Conservation (phyloP, 2,888 invertebrate species). For the Cephus pygmeus region DNA sequence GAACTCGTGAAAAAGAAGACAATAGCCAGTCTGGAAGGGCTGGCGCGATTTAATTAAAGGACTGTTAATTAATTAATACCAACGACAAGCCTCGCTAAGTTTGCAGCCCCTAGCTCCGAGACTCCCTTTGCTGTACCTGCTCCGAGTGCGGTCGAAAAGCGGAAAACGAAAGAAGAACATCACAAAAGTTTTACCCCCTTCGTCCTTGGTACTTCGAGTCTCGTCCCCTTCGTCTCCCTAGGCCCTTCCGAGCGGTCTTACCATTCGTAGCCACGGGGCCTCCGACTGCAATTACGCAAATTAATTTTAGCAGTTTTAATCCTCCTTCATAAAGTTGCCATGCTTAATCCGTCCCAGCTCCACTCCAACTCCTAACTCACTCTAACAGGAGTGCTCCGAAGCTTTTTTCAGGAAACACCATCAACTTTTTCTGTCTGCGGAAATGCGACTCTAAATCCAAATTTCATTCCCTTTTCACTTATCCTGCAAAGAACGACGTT, state of each 20-base stretch:
- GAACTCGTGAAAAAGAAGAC: not conserved
- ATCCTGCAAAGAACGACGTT: not conserved
- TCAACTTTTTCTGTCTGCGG: constrained; percentile 39
- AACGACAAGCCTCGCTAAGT: not conserved
- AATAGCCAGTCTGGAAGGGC: not conserved
- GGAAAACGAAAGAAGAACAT: not conserved
- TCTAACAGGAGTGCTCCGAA: not conserved
- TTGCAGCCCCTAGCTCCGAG: not conserved
- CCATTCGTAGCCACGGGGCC: constrained; percentile 23
- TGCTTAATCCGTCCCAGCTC: constrained; percentile 37
- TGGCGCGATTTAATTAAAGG: constrained; percentile 48
- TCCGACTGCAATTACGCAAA: constrained; percentile 48
- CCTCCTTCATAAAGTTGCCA: constrained; percentile 39
- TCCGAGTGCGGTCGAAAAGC: constrained; percentile 1
- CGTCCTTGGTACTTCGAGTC: not conserved
- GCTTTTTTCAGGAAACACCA: not conserved
- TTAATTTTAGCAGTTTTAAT: constrained; percentile 49
- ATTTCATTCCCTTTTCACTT: not conserved
- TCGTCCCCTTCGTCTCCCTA: not conserved
- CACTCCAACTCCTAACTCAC: constrained; percentile 21
- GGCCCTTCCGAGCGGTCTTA: not conserved
- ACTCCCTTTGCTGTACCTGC: not conserved
- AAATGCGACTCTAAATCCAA: constrained; percentile 15
- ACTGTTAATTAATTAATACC: constrained; percentile 49
- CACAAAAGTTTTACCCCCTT: not conserved